Evolutionary conservation across 2,113 vertebrate species (phyloP).

Genomic region (Pagrus major): DNA sequence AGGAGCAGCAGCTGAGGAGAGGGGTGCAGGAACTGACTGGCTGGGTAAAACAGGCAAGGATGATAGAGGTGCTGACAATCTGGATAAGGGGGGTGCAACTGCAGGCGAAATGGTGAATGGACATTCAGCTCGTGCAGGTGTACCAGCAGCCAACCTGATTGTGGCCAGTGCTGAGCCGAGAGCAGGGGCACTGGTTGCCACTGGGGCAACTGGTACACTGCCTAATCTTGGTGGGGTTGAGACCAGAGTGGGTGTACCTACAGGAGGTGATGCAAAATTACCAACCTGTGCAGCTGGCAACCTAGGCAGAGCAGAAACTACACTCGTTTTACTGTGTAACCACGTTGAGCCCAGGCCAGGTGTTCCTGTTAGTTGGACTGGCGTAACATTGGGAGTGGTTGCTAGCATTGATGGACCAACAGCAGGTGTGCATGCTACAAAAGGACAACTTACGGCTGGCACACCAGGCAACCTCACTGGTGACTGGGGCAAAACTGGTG

Average conservation of each 20-base stretch:
- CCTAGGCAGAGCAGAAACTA: conserved; percentile 54
- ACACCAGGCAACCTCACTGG: conserved; percentile 47
- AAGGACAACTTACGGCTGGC: conserved; percentile 54
- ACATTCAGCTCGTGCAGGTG: conserved; percentile 24
- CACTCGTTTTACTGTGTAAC: conserved; percentile 60
- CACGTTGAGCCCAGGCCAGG: conserved; percentile 24
- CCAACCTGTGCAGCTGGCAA: conserved; percentile 26
- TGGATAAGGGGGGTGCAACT: conserved; percentile 33
- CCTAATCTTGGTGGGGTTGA: conserved; percentile 40
- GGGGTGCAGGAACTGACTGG: conserved; percentile 22
- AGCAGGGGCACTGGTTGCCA: conserved; percentile 33
- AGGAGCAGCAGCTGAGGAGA: conserved; percentile 62
- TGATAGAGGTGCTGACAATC: conserved; percentile 42
- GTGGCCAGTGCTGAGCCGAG: conserved; percentile 27
- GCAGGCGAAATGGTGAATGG: conserved; percentile 39
- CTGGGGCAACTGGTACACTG: conserved; percentile 40
- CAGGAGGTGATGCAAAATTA: conserved; percentile 41
- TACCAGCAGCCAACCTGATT: conserved; percentile 35
- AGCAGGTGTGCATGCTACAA: conserved; percentile 60
- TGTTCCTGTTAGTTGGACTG: conserved; percentile 40
- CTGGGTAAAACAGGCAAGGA: conserved; percentile 43
- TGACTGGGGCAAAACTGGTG: conserved; percentile 53
- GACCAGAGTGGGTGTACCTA: conserved; percentile 39
- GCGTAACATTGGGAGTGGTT: conserved; percentile 38
- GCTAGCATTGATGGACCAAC: conserved; percentile 44